phyloP scores from a whole-genome alignment of 1,140 invertebrate genomes.

The Drosophila rhopaloa region DNA sequence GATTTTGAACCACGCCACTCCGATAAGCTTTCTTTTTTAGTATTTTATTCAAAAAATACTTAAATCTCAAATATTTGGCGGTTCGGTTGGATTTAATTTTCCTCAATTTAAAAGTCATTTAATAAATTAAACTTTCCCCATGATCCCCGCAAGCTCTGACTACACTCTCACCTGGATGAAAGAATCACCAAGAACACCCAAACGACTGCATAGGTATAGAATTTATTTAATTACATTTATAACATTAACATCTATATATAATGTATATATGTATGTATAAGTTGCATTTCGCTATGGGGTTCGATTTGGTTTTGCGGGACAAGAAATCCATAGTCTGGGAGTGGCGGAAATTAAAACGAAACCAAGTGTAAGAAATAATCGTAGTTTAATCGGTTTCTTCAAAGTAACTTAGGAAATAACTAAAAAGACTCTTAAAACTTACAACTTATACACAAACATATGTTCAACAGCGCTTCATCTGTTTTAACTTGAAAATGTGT shows the following conservation, averaged over 20 bases:
- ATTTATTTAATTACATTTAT: slow-evolving; percentile 82
- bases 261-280: slow-evolving; percentile 74
- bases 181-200: no score
- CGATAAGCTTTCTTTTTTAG: not conserved
- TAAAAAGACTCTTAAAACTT: slow-evolving; percentile 79
- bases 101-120: no score
- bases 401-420: slow-evolving; percentile 81
- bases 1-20: no score
- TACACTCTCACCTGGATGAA: no score
- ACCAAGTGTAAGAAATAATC: slow-evolving; percentile 67
- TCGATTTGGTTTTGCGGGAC: slow-evolving; percentile 36
- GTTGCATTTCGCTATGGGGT: slow-evolving; percentile 73
- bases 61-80: no score
- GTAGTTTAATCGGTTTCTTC: slow-evolving; percentile 79
- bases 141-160: no score
- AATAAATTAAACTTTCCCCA: no score
- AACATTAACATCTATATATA: slow-evolving; percentile 83
- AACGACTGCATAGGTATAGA: slow-evolving; percentile 70
- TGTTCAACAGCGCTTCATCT: slow-evolving; percentile 73
- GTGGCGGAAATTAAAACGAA: slow-evolving; percentile 28
- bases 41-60: not conserved
- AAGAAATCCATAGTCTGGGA: slow-evolving; percentile 27
- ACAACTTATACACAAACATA: slow-evolving; percentile 63
- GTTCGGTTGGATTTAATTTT: no score
- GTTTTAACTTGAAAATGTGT: slow-evolving; percentile 66